These are phyloP conservation scores for Erebia ligea DNA, from an alignment of 2,888 invertebrate genomes.

Conservation along the genomic window DNA sequence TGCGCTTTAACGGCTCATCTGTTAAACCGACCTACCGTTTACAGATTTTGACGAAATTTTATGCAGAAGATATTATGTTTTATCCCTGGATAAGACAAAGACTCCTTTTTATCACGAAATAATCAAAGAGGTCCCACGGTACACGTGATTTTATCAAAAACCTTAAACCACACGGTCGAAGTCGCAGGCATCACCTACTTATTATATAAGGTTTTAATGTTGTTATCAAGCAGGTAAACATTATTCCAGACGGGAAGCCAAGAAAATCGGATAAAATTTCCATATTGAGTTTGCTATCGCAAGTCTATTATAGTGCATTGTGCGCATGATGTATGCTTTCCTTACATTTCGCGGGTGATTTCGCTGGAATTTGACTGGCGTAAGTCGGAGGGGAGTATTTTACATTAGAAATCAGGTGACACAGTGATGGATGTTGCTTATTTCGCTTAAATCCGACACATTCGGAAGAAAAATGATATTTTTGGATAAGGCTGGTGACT, in stretches of 20 bases:
- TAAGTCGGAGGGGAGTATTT: conserved; percentile 57
- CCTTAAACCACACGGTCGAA: too few species aligned
- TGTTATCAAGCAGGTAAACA: conserved; percentile 56
- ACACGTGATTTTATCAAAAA: too few species aligned
- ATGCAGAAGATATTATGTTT: too few species aligned
- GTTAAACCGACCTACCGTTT: too few species aligned
- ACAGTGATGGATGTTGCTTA: conserved; percentile 68
- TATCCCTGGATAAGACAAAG: too few species aligned
- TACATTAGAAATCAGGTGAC: conserved; percentile 59
- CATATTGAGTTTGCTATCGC: conserved; percentile 64
- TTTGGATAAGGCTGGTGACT: conserved; percentile 28
- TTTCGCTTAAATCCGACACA: conserved; percentile 47
- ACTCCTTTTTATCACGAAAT: too few species aligned
- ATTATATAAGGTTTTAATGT: not conserved
- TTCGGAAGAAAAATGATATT: conserved; percentile 44
- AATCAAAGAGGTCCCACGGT: too few species aligned
- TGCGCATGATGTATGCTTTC: conserved; percentile 77
- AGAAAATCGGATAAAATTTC: conserved; percentile 69
- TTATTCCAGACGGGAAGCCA: conserved; percentile 70
- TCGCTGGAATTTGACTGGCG: conserved; percentile 65
- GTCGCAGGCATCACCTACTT: too few species aligned
- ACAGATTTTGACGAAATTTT: too few species aligned
- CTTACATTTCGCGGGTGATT: conserved; percentile 63
- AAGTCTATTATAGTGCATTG: conserved; percentile 72
- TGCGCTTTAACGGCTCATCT: too few species aligned